A percentile compares a stretch with the other conserved stretches of the same genome.
Conservation (phyloP, 2,888 invertebrate species). For the Cephonodes hylas region DNA sequence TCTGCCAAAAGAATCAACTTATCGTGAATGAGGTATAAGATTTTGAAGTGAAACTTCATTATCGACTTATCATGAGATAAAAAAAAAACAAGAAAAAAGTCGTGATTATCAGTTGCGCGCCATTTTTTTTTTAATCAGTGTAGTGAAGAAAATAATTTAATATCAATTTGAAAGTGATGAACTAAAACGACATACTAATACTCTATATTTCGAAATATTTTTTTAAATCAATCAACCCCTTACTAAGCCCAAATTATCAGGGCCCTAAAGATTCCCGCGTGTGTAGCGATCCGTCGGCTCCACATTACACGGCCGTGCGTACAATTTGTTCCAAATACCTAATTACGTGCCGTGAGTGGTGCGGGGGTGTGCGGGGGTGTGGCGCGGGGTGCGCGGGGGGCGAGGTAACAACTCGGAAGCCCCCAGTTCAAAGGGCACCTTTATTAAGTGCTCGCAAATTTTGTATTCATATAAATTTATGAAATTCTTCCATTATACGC, state of each 20-base stretch:
- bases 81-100: too few species aligned
- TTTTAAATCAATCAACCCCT: too few species aligned
- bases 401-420: slow-evolving; percentile 4
- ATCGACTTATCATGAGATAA: too few species aligned
- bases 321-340: slow-evolving; percentile 7
- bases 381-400: not conserved
- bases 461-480: slow-evolving; percentile 9
- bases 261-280: not conserved
- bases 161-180: too few species aligned
- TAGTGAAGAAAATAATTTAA: too few species aligned
- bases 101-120: too few species aligned
- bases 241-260: not conserved
- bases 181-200: too few species aligned
- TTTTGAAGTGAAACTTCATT: too few species aligned
- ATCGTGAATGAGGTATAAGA: too few species aligned
- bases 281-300: not conserved
- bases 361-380: not conserved
- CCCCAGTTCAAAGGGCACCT: slow-evolving; percentile 3
- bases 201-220: too few species aligned
- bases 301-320: not conserved
- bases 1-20: too few species aligned
- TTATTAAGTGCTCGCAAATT: slow-evolving; percentile 5
- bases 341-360: not conserved
- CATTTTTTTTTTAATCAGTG: too few species aligned
- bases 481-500: slow-evolving; percentile 4